These are phyloP conservation scores for Dryoscopus gambensis DNA, from an alignment of 2,113 vertebrate genomes.

Conservation along the genomic window DNA sequence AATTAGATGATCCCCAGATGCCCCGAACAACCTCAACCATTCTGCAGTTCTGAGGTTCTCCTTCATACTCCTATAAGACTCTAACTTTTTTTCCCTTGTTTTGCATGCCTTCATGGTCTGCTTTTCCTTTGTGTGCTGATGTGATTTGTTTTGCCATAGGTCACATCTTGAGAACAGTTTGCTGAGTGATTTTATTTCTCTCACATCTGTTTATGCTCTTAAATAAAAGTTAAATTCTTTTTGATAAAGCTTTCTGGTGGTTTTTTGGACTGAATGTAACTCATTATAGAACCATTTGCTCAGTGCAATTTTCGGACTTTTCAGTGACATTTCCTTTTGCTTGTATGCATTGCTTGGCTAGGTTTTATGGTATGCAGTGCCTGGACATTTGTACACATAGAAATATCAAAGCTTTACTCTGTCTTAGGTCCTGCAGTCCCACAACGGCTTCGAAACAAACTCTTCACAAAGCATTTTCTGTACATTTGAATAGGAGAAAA, in stretches of 20 bases:
- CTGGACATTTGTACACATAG: neutral
- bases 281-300: neutral
- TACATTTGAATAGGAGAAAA: neutral
- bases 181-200: neutral
- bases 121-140: neutral
- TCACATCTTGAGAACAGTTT: neutral
- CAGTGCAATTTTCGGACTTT: neutral
- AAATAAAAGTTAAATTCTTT: neutral
- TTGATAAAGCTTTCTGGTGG: neutral
- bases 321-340: conserved; percentile 18
- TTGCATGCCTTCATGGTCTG: neutral
- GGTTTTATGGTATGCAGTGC: neutral
- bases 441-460: conserved; percentile 5
- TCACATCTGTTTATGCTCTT: neutral
- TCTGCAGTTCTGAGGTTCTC: neutral
- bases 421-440: neutral
- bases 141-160: neutral
- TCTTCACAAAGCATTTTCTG: neutral
- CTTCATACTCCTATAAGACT: neutral
- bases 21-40: neutral
- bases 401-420: conserved; percentile 8
- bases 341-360: neutral
- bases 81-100: neutral
- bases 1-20: neutral
- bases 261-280: neutral